Evolutionary conservation across 2,113 vertebrate species (phyloP).

Genomic region (Notechis scutatus): DNA sequence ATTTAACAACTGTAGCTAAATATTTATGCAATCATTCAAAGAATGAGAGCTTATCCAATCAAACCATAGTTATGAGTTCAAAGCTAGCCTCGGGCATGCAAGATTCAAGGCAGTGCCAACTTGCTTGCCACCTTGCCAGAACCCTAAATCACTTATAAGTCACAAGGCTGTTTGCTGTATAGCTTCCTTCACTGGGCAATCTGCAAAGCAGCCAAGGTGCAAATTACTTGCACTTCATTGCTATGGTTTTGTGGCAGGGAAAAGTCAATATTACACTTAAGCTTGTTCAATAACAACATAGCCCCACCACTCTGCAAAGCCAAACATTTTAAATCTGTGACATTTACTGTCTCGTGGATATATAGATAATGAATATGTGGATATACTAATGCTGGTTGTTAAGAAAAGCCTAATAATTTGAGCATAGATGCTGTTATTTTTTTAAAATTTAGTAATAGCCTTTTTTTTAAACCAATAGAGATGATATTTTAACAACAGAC

Average conservation of each 20-base stretch:
- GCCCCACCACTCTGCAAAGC: neutral
- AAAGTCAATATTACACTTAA: neutral
- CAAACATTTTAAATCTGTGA: neutral
- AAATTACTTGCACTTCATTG: neutral
- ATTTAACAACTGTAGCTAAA: slow-evolving; percentile 21
- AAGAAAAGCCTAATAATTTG: neutral
- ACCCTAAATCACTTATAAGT: neutral
- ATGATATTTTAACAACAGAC: neutral
- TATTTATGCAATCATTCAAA: neutral
- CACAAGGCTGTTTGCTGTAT: neutral
- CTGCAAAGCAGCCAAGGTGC: neutral
- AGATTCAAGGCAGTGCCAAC: neutral
- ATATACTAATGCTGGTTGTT: neutral
- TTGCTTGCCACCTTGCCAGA: neutral
- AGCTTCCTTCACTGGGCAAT: neutral
- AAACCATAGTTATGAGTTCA: neutral
- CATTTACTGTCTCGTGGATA: neutral
- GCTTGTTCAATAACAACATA: neutral
- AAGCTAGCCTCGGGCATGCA: neutral
- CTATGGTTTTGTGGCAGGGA: neutral
- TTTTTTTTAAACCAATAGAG: neutral
- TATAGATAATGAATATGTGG: neutral
- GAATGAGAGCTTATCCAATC: neutral
- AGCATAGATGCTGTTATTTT: neutral
- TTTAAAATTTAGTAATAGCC: neutral